Evolutionary conservation across 2,888 invertebrate species (phyloP).

Genomic region (Julus scanicus): DNA sequence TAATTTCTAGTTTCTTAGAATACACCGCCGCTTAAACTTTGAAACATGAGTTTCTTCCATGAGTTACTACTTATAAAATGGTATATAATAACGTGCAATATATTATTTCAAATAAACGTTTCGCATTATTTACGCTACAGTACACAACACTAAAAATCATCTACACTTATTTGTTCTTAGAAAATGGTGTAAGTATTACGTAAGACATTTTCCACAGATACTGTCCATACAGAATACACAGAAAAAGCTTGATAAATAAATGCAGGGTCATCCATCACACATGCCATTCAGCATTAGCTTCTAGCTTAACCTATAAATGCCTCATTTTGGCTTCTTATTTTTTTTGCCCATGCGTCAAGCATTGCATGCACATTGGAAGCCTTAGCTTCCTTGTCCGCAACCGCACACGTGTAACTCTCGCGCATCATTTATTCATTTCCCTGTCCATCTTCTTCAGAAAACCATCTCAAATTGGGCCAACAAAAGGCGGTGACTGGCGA

Average conservation of each 20-base stretch:
- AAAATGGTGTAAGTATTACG: too few relatives aligned
- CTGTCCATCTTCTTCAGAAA: slow-evolving; percentile 10
- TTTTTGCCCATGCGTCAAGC: background rate
- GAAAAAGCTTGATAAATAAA: background rate
- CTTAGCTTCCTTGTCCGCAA: background rate
- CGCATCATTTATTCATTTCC: slow-evolving; percentile 34
- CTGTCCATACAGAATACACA: background rate
- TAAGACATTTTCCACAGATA: too few relatives aligned
- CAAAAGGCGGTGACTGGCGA: background rate
- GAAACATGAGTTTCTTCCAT: too few relatives aligned
- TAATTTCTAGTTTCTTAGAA: too few relatives aligned
- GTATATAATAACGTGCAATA: too few relatives aligned
- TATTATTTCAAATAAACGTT: too few relatives aligned
- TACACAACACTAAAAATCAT: too few relatives aligned
- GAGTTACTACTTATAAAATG: too few relatives aligned
- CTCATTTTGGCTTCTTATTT: slow-evolving; percentile 14
- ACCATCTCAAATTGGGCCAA: slow-evolving; percentile 1
- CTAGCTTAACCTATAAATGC: slow-evolving; percentile 40
- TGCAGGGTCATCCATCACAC: slow-evolving; percentile 10
- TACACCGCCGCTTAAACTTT: too few relatives aligned
- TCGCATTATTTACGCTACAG: too few relatives aligned
- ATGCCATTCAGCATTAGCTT: slow-evolving; percentile 40
- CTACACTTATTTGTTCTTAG: too few relatives aligned
- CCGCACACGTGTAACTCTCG: background rate
- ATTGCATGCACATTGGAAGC: background rate